Base-by-base conservation (phyloP, 2,113 vertebrate species). In the Xiphophorus hellerii region DNA sequence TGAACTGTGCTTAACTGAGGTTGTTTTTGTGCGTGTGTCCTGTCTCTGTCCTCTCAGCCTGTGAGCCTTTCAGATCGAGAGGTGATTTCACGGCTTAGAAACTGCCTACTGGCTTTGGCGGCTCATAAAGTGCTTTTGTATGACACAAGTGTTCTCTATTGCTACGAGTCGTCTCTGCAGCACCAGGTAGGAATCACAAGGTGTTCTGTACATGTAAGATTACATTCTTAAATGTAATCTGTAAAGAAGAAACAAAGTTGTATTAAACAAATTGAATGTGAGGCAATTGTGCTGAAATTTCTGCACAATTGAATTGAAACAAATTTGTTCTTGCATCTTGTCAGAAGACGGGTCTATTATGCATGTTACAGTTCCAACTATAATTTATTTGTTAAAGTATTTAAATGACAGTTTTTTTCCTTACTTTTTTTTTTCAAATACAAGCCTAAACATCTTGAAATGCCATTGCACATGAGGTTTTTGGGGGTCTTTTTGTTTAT, bases 61-160 rank as follows among this genome's bases (percentile, higher is more conserved):
- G 93, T 99, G 42, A 87, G 94, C 39, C 79, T 98, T 62, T 84
- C 95, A 3, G 98, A 99, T 65, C 95, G 97, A 70, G 97, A 98
- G 87, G 97, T 99, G 84, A 99, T 99, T 87, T 98, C 98, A 30
- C 94, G 97, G 64, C 93, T 99, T 64, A 96, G 97, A 77, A 99
- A 99, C 92, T 99, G 98, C 81, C 80, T 99, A 0, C 37, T 98
- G 37, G 95, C 96, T 29, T 89, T 99, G 92, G 93, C 94, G 2
- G 87, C 94, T 12, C 96, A 99, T 89, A 97, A 96, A 82, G 81
- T 98, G 85, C 90, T 97, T 76, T 88, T 99, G 70, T 99, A 95
- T 31, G 98, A 99, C 82, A 99, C 97, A 82, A 99, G 97, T 76
- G 95, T 99, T 77, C 92, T 98, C 17, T 99, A 99, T 62, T 98